phyloP scores from a whole-genome alignment of 1,140 invertebrate genomes.

The Heterodera carotae region DNA sequence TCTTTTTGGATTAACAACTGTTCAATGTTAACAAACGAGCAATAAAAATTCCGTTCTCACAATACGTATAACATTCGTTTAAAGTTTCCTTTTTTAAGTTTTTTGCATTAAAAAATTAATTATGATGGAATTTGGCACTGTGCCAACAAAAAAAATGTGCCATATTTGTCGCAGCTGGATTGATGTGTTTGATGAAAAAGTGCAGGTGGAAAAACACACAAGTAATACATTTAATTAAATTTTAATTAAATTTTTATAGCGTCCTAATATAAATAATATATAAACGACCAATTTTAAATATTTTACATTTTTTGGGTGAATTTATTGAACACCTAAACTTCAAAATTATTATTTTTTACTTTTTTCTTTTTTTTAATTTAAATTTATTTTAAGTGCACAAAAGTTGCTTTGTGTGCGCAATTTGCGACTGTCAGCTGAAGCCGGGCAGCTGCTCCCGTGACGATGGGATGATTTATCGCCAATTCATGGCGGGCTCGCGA shows the following conservation, averaged over 20 bases:
- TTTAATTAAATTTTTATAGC: not conserved
- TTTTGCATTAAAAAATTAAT: not conserved
- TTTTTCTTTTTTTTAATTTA: constrained; percentile 6
- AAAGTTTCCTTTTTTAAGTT: too few relatives aligned
- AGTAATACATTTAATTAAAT: constrained; percentile 4
- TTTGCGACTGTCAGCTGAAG: constrained; percentile 27
- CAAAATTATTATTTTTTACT: too few relatives aligned
- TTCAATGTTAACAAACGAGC: too few relatives aligned
- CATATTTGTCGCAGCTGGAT: constrained; percentile 27
- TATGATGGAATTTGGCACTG: constrained; percentile 10
- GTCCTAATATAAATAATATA: too few relatives aligned
- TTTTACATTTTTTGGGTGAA: too few relatives aligned
- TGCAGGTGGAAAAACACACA: constrained; percentile 27
- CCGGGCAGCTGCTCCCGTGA: constrained; percentile 31
- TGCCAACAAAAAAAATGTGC: constrained; percentile 26
- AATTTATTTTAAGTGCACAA: constrained; percentile 28
- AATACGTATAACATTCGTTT: too few relatives aligned
- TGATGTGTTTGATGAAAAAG: constrained; percentile 21
- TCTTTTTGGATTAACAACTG: too few relatives aligned
- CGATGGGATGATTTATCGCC: constrained; percentile 27
- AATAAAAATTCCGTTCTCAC: too few relatives aligned
- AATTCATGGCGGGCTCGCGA: constrained; percentile 17
- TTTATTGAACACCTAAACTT: too few relatives aligned
- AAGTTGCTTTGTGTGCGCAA: constrained; percentile 28
- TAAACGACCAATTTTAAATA: too few relatives aligned